Evolutionary conservation across 2,797 vertebrate genomes (phyloP).

Genomic region (Leuciscus waleckii): DNA sequence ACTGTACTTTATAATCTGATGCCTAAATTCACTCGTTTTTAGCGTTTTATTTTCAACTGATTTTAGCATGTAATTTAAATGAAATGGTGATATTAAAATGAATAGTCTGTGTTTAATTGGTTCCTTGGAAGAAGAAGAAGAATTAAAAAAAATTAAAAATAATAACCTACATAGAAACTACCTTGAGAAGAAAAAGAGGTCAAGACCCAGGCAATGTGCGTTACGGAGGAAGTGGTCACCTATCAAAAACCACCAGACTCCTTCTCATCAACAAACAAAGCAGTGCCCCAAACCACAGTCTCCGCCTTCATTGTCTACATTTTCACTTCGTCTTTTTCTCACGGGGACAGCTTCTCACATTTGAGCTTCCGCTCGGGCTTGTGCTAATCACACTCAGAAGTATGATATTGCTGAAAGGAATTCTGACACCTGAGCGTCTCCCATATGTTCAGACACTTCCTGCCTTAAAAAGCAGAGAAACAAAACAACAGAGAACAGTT

Average conservation of each 20-base stretch:
- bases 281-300: conserved; percentile 11
- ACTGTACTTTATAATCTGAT: too few species aligned
- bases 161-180: neutral
- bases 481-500: neutral
- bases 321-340: conserved; percentile 48
- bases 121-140: neutral
- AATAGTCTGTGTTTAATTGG: neutral
- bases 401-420: conserved; percentile 37
- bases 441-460: conserved; percentile 35
- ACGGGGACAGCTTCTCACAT: conserved; percentile 34
- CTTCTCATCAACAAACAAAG: conserved; percentile 21
- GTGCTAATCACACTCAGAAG: conserved; percentile 47
- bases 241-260: conserved; percentile 29
- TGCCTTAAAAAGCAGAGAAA: conserved; percentile 10
- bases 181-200: neutral
- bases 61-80: neutral
- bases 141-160: neutral
- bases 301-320: neutral
- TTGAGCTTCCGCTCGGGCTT: conserved; percentile 30
- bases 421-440: conserved; percentile 33
- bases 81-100: neutral
- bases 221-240: conserved; percentile 1
- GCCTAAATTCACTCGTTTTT: too few species aligned
- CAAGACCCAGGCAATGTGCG: conserved; percentile 2
- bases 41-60: neutral